Conservation (phyloP, 2,888 invertebrate genomes). For the Drosophila atripex region DNA sequence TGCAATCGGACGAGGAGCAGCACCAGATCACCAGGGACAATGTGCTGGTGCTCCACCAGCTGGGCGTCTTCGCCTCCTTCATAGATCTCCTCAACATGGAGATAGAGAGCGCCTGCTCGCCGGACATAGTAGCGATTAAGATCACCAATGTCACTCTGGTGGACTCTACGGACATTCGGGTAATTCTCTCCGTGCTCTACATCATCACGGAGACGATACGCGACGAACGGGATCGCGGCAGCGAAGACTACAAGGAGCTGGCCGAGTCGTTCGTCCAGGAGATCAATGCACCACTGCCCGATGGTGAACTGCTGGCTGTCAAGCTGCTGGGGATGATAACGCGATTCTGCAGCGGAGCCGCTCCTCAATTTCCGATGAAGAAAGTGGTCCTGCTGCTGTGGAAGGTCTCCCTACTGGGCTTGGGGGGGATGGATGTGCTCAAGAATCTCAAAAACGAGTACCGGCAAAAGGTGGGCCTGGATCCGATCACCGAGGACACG, state of each 20-base stretch:
- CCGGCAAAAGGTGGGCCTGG: constrained; percentile 89
- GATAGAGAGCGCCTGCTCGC: constrained; percentile 91
- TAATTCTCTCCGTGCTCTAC: constrained; percentile 96
- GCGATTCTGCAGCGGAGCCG: constrained; percentile 96
- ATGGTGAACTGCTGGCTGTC: constrained; percentile 92
- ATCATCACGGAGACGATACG: constrained; percentile 97
- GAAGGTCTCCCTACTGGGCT: constrained; percentile 96
- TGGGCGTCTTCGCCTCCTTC: constrained; percentile 95
- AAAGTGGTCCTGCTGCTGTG: constrained; percentile 97
- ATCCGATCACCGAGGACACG: constrained; percentile 94
- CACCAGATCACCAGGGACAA: constrained; percentile 92
- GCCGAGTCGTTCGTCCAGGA: constrained; percentile 86
- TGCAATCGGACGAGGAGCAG: constrained; percentile 96
- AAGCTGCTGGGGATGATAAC: constrained; percentile 98
- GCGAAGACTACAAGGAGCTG: constrained; percentile 84
- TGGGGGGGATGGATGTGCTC: constrained; percentile 95
- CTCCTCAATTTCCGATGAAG: constrained; percentile 99
- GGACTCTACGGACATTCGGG: constrained; percentile 95
- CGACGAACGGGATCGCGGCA: constrained; percentile 85
- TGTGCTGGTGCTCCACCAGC: constrained; percentile 93
- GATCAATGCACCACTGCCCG: constrained; percentile 86
- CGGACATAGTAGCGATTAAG: constrained; percentile 89
- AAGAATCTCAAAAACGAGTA: constrained; percentile 90
- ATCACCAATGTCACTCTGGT: constrained; percentile 91
- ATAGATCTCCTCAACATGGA: constrained; percentile 97